Evolutionary conservation across 2,888 invertebrate genomes (phyloP).

Genomic region (Microctonus aethiopoides): DNA sequence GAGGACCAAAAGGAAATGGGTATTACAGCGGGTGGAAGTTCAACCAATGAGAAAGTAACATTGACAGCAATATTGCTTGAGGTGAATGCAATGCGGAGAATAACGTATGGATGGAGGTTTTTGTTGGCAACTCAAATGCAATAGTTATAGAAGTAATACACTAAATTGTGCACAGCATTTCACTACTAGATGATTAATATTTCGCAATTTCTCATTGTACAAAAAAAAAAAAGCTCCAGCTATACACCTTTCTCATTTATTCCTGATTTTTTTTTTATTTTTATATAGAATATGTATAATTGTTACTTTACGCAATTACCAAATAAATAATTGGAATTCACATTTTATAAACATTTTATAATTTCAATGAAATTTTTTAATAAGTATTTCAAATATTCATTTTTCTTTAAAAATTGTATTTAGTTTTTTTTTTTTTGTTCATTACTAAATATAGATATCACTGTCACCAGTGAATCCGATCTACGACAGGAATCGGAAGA

Average conservation of each 20-base stretch:
- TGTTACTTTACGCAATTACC: too few species aligned
- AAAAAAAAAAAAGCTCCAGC: too few species aligned
- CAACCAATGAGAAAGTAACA: conserved; percentile 25
- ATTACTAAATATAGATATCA: neutral
- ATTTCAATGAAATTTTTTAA: too few species aligned
- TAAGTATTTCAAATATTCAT: neutral
- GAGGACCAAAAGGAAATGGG: neutral
- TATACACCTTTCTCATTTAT: neutral
- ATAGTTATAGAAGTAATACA: conserved; percentile 9
- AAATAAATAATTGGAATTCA: too few species aligned
- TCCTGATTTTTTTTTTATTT: neutral
- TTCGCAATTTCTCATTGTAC: conserved; percentile 5
- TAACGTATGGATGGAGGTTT: conserved; percentile 7
- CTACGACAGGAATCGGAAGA: conserved; percentile 34
- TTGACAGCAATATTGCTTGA: conserved; percentile 21
- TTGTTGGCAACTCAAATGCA: conserved; percentile 17
- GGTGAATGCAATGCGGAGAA: neutral
- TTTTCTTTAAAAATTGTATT: neutral
- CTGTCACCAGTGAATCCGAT: neutral
- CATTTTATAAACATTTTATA: too few species aligned
- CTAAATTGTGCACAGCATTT: conserved; percentile 9
- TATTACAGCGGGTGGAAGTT: neutral
- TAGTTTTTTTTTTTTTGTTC: neutral
- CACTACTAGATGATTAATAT: conserved; percentile 16
- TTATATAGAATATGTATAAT: neutral